Evolutionary conservation across 2,113 vertebrate genomes (phyloP).

Genomic region (Sus scrofa): DNA sequence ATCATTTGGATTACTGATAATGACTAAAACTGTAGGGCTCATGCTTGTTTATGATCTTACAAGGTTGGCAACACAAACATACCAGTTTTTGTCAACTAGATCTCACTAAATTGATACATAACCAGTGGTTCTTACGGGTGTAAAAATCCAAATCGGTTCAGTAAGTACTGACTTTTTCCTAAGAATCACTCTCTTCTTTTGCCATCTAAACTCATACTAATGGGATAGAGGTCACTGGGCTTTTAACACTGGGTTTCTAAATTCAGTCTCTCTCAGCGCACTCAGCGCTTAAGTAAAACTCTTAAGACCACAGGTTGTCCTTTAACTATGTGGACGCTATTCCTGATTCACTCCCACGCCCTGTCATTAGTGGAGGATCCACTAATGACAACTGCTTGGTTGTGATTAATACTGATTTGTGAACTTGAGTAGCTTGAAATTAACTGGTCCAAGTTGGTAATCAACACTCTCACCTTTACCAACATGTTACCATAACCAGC

Average conservation of each 20-base stretch:
- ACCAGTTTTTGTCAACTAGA: not conserved
- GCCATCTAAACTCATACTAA: not conserved
- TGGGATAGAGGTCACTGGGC: not conserved
- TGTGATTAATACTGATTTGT: not conserved
- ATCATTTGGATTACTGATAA: not conserved
- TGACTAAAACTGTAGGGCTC: not conserved
- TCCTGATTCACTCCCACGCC: too few relatives aligned
- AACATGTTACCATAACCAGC: not conserved
- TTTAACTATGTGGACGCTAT: not conserved
- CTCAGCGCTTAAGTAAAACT: not conserved
- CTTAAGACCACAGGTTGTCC: not conserved
- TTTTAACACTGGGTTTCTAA: not conserved
- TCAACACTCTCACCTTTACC: not conserved
- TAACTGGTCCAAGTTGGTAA: not conserved
- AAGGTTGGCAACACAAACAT: not conserved
- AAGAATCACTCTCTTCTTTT: not conserved
- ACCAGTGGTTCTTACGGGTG: not conserved
- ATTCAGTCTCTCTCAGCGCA: not conserved
- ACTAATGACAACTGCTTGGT: not conserved
- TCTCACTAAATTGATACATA: not conserved
- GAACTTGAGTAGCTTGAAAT: not conserved
- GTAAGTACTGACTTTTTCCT: not conserved
- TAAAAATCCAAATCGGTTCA: not conserved
- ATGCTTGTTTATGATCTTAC: not conserved
- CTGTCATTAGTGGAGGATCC: not conserved